Evolutionary conservation across 1,140 invertebrate genomes (phyloP).

Genomic region (Trichogramma pretiosum): DNA sequence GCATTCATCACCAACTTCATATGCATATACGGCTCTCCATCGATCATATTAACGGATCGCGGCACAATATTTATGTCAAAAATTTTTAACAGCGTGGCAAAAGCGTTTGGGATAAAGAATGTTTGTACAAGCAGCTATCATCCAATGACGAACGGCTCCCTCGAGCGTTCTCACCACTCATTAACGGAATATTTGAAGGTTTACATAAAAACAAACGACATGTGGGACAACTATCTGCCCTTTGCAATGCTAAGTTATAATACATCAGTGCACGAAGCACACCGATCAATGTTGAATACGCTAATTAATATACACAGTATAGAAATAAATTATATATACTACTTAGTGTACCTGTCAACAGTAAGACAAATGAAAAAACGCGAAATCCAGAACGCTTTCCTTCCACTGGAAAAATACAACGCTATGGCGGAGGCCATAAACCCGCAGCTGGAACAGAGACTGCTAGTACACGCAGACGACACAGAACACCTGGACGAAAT

Average conservation of each 20-base stretch:
- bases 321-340: too few relatives aligned
- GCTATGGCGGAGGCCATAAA: slow-evolving; percentile 21
- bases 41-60: slow-evolving; percentile 13
- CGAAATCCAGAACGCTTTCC: too few relatives aligned
- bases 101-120: slow-evolving; percentile 13
- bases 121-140: slow-evolving; percentile 3
- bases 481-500: neutral
- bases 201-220: slow-evolving; percentile 19
- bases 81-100: neutral
- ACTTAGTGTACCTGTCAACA: too few relatives aligned
- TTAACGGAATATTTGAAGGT: slow-evolving; percentile 24
- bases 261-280: slow-evolving; percentile 23
- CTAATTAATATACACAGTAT: slow-evolving; percentile 27
- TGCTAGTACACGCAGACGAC: neutral
- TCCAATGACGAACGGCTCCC: slow-evolving; percentile 17
- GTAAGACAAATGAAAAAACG: too few relatives aligned
- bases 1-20: slow-evolving; percentile 2
- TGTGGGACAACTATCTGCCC: slow-evolving; percentile 31
- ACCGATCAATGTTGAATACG: slow-evolving; percentile 27
- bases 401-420: slow-evolving; percentile 18
- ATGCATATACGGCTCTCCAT: slow-evolving; percentile 5
- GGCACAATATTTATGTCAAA: slow-evolving; percentile 1
- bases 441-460: too few relatives aligned
- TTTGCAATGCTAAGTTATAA: slow-evolving; percentile 18
- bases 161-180: slow-evolving; percentile 24